Evolutionary conservation across 2,797 vertebrate genomes (phyloP), one percentile per base, ranked within the genome.

Genomic region (Eulemur coronatus): DNA sequence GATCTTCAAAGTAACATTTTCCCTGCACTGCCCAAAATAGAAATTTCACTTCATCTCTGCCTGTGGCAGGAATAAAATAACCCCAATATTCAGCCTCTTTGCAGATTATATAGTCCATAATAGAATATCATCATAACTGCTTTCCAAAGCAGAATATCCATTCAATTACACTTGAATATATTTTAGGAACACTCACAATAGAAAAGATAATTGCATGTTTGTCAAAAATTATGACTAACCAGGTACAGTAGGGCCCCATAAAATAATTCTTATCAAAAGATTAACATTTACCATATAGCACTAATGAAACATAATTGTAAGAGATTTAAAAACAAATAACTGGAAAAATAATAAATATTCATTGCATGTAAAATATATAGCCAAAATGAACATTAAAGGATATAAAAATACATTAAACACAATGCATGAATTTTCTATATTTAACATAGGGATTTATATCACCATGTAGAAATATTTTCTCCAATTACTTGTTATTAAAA

Each of bases 161-260:
- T 55, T 94, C 70, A 97, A 97, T 96, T 96, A 97, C 95, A 91
- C 88, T 94, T 95, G 88, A 89, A 89, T 91, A 81, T 85, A 82
- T 91, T 84, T 94, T 80, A 93, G 94, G 75, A 95, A 95, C 89
- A 57, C 67, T 96, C 65, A 95, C 48, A 95, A 84, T 87, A 89
- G 88, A 88, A 96, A 96, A 92, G 84, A 87, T 96, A 94, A 97
- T 97, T 97, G 81, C 41, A 93, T 88, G 28, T 14, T 93, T 96
- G 93, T 97, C 87, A 96, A 97, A 96, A 98, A 94, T 88, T 95
- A 94, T 82, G 52, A 95, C 72, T 96, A 96, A 78, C 30, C 61
- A 97, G 55, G 43, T 96, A 96, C 35, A 78, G 95, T 26, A 96
- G 78, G 95, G 30, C 20, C 35, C 61, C 11, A 11, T 57, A 93